phyloP scores from a whole-genome alignment of 2,113 vertebrate genomes.

The Morphnarchus princeps region DNA sequence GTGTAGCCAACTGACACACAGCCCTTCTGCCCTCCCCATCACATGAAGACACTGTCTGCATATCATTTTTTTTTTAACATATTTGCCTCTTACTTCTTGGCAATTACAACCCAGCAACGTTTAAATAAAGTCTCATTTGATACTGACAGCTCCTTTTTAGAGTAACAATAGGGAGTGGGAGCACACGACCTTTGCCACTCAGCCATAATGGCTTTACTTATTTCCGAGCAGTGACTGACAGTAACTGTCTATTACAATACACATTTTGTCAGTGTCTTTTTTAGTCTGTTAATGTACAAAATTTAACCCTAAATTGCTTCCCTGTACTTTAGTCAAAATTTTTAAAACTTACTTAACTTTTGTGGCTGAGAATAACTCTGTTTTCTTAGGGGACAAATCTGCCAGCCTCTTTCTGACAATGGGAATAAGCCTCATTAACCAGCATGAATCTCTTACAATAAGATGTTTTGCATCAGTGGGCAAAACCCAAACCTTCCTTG shows the following conservation, averaged over 20 bases:
- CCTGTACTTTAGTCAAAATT: neutral
- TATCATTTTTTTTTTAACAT: neutral
- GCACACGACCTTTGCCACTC: neutral
- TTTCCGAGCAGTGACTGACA: neutral
- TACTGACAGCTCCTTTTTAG: neutral
- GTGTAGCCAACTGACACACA: accelerated
- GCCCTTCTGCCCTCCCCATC: neutral
- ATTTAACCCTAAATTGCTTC: neutral
- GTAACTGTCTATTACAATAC: neutral
- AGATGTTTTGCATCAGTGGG: neutral
- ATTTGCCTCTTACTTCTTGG: neutral
- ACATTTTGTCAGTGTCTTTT: neutral
- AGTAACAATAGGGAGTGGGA: neutral
- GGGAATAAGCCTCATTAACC: neutral
- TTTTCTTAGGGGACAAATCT: neutral
- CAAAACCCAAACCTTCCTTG: neutral
- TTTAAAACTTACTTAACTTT: neutral
- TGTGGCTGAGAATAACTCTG: neutral
- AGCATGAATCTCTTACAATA: neutral
- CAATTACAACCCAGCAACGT: neutral
- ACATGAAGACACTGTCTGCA: neutral
- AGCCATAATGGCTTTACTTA: neutral
- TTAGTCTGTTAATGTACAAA: neutral
- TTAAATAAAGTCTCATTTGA: neutral
- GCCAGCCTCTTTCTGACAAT: neutral